Conservation (phyloP, 2,113 vertebrate species). For the Sprattus sprattus region DNA sequence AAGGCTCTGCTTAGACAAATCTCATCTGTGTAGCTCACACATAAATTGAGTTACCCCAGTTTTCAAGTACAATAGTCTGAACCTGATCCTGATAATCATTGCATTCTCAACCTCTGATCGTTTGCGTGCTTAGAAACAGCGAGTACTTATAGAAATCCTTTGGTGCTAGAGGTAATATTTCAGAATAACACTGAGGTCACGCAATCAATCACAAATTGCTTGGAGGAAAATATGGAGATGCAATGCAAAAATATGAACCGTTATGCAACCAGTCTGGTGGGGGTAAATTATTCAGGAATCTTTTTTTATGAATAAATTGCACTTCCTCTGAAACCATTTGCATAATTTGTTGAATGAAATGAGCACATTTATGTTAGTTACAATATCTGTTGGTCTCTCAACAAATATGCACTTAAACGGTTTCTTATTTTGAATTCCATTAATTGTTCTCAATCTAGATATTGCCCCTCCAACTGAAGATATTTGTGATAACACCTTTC, state of each 20-base stretch:
- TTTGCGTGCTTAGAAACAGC: not conserved
- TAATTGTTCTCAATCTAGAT: not conserved
- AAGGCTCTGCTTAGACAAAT: not conserved
- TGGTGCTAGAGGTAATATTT: not conserved
- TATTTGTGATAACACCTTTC: not conserved
- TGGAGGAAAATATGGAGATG: conserved; percentile 4
- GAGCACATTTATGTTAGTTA: not conserved
- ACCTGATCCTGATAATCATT: not conserved
- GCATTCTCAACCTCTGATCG: not conserved
- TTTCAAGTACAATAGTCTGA: not conserved
- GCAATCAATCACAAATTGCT: conserved; percentile 12
- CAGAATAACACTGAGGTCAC: not conserved
- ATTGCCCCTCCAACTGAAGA: not conserved
- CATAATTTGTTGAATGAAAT: not conserved
- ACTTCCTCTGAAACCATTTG: conserved; percentile 12
- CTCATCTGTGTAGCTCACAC: not conserved
- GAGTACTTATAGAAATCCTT: not conserved
- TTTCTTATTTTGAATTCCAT: not conserved
- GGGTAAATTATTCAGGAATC: not conserved
- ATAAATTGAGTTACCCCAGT: not conserved
- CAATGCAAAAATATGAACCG: not conserved
- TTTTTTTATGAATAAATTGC: conserved; percentile 5
- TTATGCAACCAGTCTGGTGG: conserved; percentile 3
- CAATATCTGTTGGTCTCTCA: not conserved
- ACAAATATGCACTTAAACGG: not conserved